A percentile compares a stretch with the other conserved stretches of the same genome.
Evolutionary conservation across 1,140 invertebrate genomes (phyloP).

Genomic region (Temnothorax longispinosus): DNA sequence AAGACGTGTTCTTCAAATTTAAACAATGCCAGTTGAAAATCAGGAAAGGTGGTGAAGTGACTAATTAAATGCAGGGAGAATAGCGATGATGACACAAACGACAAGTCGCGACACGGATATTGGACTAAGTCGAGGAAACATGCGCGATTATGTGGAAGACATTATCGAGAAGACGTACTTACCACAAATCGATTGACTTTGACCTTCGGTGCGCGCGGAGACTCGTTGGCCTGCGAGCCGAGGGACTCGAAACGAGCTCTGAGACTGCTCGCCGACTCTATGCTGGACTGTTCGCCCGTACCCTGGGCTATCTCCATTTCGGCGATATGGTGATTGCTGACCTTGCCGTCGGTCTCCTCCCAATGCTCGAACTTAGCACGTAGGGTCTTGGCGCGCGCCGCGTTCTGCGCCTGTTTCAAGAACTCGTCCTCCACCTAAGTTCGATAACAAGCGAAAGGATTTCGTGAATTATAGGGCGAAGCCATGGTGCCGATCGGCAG

Average conservation of each 20-base stretch:
- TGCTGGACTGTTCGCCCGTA: constrained; percentile 87
- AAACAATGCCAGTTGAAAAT: background rate
- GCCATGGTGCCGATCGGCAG: background rate
- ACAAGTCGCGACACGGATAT: constrained; percentile 1
- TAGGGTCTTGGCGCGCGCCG: constrained; percentile 94
- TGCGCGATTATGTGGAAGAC: background rate
- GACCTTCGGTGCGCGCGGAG: constrained; percentile 86
- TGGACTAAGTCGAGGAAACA: background rate
- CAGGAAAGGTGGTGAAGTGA: background rate
- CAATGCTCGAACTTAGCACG: constrained; percentile 96
- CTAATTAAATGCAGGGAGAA: constrained; percentile 34
- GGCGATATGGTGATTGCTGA: constrained; percentile 76
- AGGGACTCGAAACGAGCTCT: constrained; percentile 94
- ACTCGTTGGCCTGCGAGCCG: constrained; percentile 86
- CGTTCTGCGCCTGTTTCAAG: constrained; percentile 90
- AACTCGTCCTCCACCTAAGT: constrained; percentile 87
- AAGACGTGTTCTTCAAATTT: background rate
- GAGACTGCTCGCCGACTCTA: constrained; percentile 92
- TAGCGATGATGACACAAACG: background rate
- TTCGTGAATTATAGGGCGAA: background rate
- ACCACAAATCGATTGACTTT: constrained; percentile 96
- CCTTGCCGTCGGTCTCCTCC: constrained; percentile 90
- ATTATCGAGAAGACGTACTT: constrained; percentile 83
- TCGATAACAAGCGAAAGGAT: background rate
- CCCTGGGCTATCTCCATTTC: constrained; percentile 86